Percentiles rank a stretch among this genome's conserved stretches.
phyloP scores from a whole-genome alignment of 2,888 invertebrate species.

The Chymomyza procnemis region DNA sequence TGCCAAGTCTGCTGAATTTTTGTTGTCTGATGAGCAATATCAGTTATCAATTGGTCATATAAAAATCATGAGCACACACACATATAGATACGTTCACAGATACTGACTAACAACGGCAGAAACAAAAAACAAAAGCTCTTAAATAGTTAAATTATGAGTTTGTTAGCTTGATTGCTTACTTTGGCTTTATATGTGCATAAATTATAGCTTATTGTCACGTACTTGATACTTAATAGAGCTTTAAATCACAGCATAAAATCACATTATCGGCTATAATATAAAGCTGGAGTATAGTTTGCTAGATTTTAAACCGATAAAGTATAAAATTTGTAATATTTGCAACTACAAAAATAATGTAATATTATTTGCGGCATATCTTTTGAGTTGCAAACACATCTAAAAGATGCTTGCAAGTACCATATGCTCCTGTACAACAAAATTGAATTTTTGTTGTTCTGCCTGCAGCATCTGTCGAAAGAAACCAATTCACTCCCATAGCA shows the following conservation, averaged over 20 bases:
- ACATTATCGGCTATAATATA: conserved; percentile 33
- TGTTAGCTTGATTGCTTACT: conserved; percentile 20
- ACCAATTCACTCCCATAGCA: background rate
- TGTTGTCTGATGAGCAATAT: background rate
- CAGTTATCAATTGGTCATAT: background rate
- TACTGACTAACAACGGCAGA: background rate
- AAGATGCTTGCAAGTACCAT: background rate
- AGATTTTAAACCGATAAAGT: background rate
- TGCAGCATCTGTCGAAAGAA: too few relatives aligned
- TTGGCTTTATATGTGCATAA: background rate
- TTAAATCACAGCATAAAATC: background rate
- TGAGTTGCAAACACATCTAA: background rate
- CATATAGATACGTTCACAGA: conserved; percentile 9
- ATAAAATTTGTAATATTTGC: background rate
- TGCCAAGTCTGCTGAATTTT: background rate
- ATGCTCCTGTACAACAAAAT: background rate
- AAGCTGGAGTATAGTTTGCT: background rate
- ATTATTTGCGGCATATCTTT: background rate
- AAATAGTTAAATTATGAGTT: conserved; percentile 32
- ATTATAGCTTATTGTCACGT: conserved; percentile 17
- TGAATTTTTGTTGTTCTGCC: too few relatives aligned
- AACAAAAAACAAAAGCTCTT: conserved; percentile 1
- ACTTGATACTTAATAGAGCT: background rate
- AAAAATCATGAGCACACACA: conserved; percentile 3
- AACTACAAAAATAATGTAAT: background rate